Base-by-base conservation (phyloP, 1,140 invertebrate genomes). In the Procambarus clarkii region DNA sequence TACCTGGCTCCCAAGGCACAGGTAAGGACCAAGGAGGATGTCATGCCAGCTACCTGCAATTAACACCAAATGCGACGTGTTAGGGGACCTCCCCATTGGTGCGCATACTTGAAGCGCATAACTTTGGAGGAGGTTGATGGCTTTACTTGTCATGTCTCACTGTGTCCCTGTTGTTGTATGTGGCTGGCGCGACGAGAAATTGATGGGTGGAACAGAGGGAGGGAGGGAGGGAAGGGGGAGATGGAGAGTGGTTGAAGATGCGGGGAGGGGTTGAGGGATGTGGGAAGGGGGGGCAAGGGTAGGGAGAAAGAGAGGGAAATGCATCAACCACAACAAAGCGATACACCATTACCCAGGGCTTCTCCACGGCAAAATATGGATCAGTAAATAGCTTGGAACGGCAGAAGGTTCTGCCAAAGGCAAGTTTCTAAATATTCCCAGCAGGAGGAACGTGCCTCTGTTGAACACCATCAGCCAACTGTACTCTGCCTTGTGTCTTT, bases 21-120 rank as follows among this genome's bases (percentile, higher is more conserved):
- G 84, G 3, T 15, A 24, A 34, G 46, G 21, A 21, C 18, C 3
- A 24, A 15, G 18, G 18, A 54, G 46, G n/a, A 44, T 3, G n/a
- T n/a, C 69, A 50, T 86, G 84, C 71, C 84, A 86, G 24, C 84
- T 86, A 86, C 54, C 54, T 50, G 83, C 83, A 85, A 85, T 85
- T 85, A 85, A 85, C 60, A 64, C 83, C 83, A 85, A 85, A 85
- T 71, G 64, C 48, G 69, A 60, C 83, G 64, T 64, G 44, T 64
- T 84, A 60, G 45, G 34, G 34, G 50, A 85, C 50, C 80, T n/a
- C 18, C 64, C 13, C 50, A 54, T 9, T 13, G 60, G 60, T 64
- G 60, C 18, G 18, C 60, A 64, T 64, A 18, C 13, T 64, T 64
- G 13, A 21, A 18, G 15, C 21, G 60, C 21, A 64, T 64, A 64